Percentiles rank a stretch among this genome's conserved stretches.
phyloP scores from a whole-genome alignment of 1,140 invertebrate species.

The Venturia canescens region DNA sequence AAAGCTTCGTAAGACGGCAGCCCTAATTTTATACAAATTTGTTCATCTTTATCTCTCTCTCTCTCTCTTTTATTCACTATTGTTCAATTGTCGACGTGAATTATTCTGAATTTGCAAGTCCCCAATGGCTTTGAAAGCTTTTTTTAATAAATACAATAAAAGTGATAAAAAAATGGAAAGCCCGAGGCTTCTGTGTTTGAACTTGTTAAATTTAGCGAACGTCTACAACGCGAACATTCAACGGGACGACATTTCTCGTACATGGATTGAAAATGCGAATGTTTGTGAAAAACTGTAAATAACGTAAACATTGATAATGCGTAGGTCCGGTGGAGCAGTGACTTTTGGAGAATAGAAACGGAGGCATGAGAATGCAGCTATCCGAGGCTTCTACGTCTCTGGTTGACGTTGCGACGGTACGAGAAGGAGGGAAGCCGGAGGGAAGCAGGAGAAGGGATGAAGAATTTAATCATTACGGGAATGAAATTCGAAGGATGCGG shows the following conservation, averaged over 20 bases:
- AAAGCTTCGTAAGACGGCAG: not conserved
- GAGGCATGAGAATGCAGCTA: slow-evolving; percentile 13
- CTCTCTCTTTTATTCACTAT: not conserved
- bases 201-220: too few species aligned
- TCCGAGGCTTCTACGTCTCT: slow-evolving; percentile 1
- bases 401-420: not conserved
- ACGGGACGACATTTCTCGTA: too few species aligned
- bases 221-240: too few species aligned
- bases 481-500: slow-evolving; percentile 55
- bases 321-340: not conserved
- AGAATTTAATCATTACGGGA: slow-evolving; percentile 56
- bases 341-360: not conserved
- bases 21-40: not conserved
- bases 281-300: too few species aligned
- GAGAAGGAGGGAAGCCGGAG: not conserved
- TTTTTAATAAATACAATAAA: too few species aligned
- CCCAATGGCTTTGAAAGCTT: too few species aligned
- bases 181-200: too few species aligned
- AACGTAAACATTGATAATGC: too few species aligned
- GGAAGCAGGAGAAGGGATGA: not conserved
- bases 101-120: too few species aligned
- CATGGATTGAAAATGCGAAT: too few species aligned
- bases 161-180: too few species aligned
- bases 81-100: not conserved
- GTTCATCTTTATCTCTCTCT: not conserved